Conservation (phyloP, 2,113 vertebrate species). For the Anoura caudifer region DNA sequence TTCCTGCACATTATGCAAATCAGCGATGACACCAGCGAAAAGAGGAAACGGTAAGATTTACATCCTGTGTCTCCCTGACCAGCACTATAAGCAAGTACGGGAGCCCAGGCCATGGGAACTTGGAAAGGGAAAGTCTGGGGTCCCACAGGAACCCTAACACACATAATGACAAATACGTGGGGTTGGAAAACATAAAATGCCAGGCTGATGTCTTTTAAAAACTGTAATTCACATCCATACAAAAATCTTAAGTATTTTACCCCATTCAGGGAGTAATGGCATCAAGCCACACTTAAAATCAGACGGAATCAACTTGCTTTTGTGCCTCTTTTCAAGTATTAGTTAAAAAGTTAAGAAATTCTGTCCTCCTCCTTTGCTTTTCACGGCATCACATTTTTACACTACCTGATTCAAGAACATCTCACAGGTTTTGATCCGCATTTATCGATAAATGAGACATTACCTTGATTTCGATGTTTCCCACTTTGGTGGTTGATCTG, state of each 20-base stretch:
- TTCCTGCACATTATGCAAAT: background rate
- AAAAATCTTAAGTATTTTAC: slow-evolving; percentile 28
- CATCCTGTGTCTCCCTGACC: slow-evolving; percentile 23
- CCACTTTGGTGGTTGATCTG: slow-evolving; percentile 99
- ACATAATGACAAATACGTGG: slow-evolving; percentile 32
- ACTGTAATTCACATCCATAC: background rate
- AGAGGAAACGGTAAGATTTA: slow-evolving; percentile 11
- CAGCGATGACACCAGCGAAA: background rate
- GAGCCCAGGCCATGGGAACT: slow-evolving; percentile 25
- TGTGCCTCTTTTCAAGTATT: slow-evolving; percentile 17
- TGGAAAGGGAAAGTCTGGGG: background rate
- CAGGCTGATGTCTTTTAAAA: slow-evolving; percentile 17
- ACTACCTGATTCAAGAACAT: slow-evolving; percentile 31
- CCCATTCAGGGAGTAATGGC: background rate
- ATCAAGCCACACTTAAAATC: slow-evolving; percentile 28
- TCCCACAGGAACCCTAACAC: slow-evolving; percentile 39
- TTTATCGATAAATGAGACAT: slow-evolving; percentile 69
- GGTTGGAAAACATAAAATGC: slow-evolving; percentile 37
- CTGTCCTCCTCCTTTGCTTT: background rate
- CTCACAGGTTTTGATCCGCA: slow-evolving; percentile 41
- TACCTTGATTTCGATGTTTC: slow-evolving; percentile 99
- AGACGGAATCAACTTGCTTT: slow-evolving; percentile 35
- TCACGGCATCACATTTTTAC: slow-evolving; percentile 40
- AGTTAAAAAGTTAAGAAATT: slow-evolving; percentile 20
- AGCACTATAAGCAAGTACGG: background rate